These are phyloP conservation scores for Metalampra italica DNA, from an alignment of 2,888 invertebrate species.

Conservation along the genomic window DNA sequence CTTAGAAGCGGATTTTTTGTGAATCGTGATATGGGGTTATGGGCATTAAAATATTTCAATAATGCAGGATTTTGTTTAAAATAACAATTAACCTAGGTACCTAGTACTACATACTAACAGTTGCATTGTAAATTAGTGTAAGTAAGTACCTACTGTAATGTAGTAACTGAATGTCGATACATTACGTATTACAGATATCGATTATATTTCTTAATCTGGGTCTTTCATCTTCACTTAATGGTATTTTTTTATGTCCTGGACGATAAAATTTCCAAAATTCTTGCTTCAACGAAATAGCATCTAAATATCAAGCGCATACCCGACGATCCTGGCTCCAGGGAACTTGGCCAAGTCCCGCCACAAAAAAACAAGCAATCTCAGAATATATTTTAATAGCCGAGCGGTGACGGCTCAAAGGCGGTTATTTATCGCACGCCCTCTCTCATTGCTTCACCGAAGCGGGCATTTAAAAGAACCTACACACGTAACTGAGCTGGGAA, in stretches of 20 bases:
- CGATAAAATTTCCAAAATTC: neutral
- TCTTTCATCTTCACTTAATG: too few relatives aligned
- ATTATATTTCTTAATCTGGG: too few relatives aligned
- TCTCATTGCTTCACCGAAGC: conserved; percentile 70
- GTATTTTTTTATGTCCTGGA: neutral
- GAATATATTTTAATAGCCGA: conserved; percentile 74
- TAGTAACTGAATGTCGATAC: too few relatives aligned
- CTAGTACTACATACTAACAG: too few relatives aligned
- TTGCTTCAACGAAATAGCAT: neutral
- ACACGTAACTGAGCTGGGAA: conserved; percentile 29
- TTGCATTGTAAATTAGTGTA: too few relatives aligned
- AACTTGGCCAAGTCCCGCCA: conserved; percentile 42
- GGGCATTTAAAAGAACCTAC: conserved; percentile 60
- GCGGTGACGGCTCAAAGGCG: conserved; percentile 76
- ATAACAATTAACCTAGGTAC: too few relatives aligned
- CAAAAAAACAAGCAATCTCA: conserved; percentile 70
- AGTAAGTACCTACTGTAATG: too few relatives aligned
- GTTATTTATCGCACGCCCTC: conserved; percentile 78
- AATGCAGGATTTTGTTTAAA: too few relatives aligned
- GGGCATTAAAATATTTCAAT: too few relatives aligned
- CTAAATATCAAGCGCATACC: conserved; percentile 33
- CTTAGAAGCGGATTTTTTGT: too few relatives aligned
- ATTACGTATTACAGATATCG: too few relatives aligned
- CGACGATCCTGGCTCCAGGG: conserved; percentile 33
- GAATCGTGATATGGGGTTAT: too few relatives aligned